Percentiles rank a stretch among this genome's conserved stretches.
Evolutionary conservation across 2,113 vertebrate genomes (phyloP).

Genomic region (Callaeas wilsoni): DNA sequence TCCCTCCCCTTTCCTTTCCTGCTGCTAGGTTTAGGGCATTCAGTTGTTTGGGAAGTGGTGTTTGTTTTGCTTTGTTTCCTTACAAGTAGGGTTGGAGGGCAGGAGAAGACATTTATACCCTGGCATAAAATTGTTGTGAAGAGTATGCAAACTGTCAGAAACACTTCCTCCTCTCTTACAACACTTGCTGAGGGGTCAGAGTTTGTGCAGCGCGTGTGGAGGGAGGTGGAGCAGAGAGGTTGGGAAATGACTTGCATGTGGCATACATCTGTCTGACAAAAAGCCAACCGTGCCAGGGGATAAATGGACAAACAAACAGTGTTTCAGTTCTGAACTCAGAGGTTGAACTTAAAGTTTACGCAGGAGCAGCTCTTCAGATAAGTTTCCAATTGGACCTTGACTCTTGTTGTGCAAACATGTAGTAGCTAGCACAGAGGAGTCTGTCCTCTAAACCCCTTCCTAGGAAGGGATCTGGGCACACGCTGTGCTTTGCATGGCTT

Average conservation of each 20-base stretch:
- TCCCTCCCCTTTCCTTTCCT: constrained; percentile 45
- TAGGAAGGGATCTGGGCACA: fast-evolving
- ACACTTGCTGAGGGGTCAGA: constrained; percentile 18
- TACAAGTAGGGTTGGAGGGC: not conserved
- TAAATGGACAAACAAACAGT: constrained; percentile 38
- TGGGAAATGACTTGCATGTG: constrained; percentile 55
- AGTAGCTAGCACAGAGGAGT: not conserved
- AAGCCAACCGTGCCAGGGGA: constrained; percentile 45
- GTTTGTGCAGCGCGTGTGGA: constrained; percentile 14
- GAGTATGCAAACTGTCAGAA: constrained; percentile 18
- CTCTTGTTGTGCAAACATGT: constrained; percentile 21
- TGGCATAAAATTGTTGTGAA: constrained; percentile 24
- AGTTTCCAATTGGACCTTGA: constrained; percentile 49
- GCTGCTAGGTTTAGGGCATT: constrained; percentile 9
- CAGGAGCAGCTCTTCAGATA: constrained; percentile 30
- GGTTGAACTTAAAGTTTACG: constrained; percentile 9
- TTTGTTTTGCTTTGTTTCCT: constrained; percentile 40
- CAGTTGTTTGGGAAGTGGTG: constrained; percentile 2
- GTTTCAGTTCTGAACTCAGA: constrained; percentile 13
- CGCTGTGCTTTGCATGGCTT: not conserved
- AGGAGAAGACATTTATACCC: not conserved
- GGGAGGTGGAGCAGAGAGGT: constrained; percentile 43
- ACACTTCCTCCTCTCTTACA: constrained; percentile 29
- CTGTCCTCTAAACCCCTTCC: not conserved
- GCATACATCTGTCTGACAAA: constrained; percentile 55